Percentiles rank a stretch among this genome's conserved stretches.
Conservation (phyloP, 2,797 vertebrate genomes). For the Helarctos malayanus region DNA sequence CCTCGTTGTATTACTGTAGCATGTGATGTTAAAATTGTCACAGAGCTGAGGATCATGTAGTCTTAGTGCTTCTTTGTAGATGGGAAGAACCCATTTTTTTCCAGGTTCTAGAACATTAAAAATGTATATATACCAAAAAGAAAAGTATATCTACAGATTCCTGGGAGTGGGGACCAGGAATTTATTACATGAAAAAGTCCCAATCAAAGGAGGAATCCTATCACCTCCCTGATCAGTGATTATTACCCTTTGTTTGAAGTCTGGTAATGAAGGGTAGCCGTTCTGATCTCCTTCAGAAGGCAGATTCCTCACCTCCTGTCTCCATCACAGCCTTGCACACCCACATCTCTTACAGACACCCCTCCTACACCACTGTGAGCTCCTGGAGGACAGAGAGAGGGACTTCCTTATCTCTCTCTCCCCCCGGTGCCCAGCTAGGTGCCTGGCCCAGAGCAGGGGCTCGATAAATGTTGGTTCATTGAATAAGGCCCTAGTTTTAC, state of each 20-base stretch:
- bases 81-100: conserved; percentile 8
- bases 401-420: not conserved
- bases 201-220: not conserved
- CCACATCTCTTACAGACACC: not conserved
- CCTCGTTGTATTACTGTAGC: not conserved
- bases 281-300: not conserved
- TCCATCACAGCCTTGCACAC: not conserved
- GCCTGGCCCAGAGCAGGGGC: not conserved
- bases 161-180: not conserved
- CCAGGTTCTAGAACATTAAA: not conserved
- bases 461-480: not conserved
- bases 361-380: not conserved
- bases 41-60: not conserved
- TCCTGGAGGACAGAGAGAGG: not conserved
- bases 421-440: not conserved
- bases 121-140: not conserved
- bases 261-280: not conserved
- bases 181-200: conserved; percentile 31
- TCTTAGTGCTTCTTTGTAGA: not conserved
- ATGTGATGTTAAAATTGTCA: not conserved
- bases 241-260: not conserved
- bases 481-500: not conserved
- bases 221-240: not conserved
- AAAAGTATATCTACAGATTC: conserved; percentile 5
- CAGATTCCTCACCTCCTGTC: not conserved